Conservation (phyloP, 2,797 vertebrate genomes). For the Adrianichthys oophorus region DNA sequence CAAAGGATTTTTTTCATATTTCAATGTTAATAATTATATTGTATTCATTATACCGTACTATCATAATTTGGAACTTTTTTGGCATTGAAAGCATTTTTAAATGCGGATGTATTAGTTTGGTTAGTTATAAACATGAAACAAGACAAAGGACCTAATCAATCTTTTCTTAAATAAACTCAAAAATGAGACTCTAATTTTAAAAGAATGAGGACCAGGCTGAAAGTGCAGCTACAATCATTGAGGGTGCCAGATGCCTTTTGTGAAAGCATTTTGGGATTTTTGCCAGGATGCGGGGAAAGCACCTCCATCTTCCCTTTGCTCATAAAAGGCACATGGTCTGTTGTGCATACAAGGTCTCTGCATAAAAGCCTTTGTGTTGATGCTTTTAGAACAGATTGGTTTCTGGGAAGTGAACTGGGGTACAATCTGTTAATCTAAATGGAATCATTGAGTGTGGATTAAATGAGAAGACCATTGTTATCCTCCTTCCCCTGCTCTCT, state of each 20-base stretch:
- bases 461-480: slow-evolving; percentile 39
- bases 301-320: slow-evolving; percentile 21
- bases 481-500: slow-evolving; percentile 4
- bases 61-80: neutral
- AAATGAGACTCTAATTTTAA: slow-evolving; percentile 21
- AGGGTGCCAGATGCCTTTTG: slow-evolving; percentile 37
- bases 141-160: slow-evolving; percentile 1
- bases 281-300: slow-evolving; percentile 43
- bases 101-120: neutral
- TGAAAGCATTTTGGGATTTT: slow-evolving; percentile 50
- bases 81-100: neutral
- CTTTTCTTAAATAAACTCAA: slow-evolving; percentile 6
- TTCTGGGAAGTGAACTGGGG: slow-evolving; percentile 50
- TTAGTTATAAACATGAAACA: slow-evolving; percentile 2
- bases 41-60: too few relatives aligned
- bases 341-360: slow-evolving; percentile 27
- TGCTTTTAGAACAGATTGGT: slow-evolving; percentile 46
- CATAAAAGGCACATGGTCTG: slow-evolving; percentile 47
- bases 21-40: too few relatives aligned
- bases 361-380: slow-evolving; percentile 58
- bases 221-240: neutral
- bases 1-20: too few relatives aligned
- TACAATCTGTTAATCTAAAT: slow-evolving; percentile 65
- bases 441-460: slow-evolving; percentile 44
- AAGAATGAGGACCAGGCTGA: slow-evolving; percentile 16